These are phyloP conservation scores for Catharus minimus DNA, from an alignment of 2,113 vertebrate genomes.

Conservation along the genomic window DNA sequence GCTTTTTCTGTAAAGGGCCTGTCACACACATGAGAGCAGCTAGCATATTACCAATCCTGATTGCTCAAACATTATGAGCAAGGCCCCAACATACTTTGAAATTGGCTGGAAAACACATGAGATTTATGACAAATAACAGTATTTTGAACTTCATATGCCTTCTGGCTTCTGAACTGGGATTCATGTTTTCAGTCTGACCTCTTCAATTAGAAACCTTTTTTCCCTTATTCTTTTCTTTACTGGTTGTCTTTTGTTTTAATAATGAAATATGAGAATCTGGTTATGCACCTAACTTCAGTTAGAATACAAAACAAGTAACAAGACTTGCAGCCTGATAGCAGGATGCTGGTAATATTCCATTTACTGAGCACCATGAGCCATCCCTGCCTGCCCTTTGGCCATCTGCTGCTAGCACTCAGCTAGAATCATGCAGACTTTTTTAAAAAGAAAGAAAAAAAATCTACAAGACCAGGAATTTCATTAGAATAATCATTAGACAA, in stretches of 20 bases:
- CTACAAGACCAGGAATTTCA: not conserved
- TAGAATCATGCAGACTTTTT: not conserved
- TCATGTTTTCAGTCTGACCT: not conserved
- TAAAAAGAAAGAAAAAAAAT: not conserved
- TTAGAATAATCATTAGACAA: not conserved
- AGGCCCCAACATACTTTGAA: not conserved
- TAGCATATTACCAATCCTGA: not conserved
- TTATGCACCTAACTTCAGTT: conserved; percentile 6
- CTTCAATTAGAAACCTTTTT: not conserved
- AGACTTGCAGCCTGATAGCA: not conserved
- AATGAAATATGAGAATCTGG: not conserved
- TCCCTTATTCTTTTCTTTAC: not conserved
- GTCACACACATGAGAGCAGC: not conserved
- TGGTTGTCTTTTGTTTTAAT: not conserved
- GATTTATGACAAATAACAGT: conserved; percentile 22
- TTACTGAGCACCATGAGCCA: conserved; percentile 25
- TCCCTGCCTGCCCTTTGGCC: conserved; percentile 34
- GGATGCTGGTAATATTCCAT: conserved; percentile 45
- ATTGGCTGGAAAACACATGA: not conserved
- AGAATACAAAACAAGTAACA: conserved; percentile 9
- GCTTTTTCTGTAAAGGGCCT: not conserved
- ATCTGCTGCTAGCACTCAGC: conserved; percentile 10
- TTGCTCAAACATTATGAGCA: not conserved
- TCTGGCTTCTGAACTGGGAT: not conserved
- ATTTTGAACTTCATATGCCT: conserved; percentile 20